Evolutionary conservation across 1,140 invertebrate species (phyloP), one percentile per base, ranked within the genome.

Genomic region (Ostrea denselamellosa): DNA sequence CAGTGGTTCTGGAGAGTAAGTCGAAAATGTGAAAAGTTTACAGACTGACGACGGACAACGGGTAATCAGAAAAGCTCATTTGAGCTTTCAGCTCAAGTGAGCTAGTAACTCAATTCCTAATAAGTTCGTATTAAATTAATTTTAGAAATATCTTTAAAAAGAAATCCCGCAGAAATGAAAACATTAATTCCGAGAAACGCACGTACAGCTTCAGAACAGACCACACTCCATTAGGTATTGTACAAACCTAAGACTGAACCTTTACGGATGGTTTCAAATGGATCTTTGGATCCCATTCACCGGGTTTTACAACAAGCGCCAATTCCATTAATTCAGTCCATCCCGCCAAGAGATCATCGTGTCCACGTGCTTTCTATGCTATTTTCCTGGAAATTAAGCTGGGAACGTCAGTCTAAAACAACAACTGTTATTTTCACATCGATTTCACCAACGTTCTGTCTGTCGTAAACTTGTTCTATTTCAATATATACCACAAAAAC

Each of bases 301-400:
- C 98, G 28, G 98, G 98, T 14, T 98, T 98, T 86, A 99, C 95
- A n/a, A 99, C 98, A 86, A 98, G 98, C 65, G 99, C 98, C 92
- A 98, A 97, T 90, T 99, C 98, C 85, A 99, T 95, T 94, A 99
- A 99, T 94, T 98, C 98, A 91, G 99, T 98, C 65, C 99, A 98
- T 8, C 97, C 98, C 12, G 97, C 98, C 0, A 99, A 94, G 0
- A 99, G 94, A 91, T 98, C 98, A 85, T 97, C 97, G 17, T 97
- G 95, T 96, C 88, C 97, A 96, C 8, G 97, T 0, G 98, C 98
- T 94, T 97, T 97, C 94, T 99, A 99, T 0, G 98, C 98, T 89
- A 98, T 96, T 65, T 97, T 97, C 92, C 98, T 97, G 94, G 99
- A 99, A 71, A 98, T 96, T 94, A 96, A 90, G 22, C 93, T 91